Evolutionary conservation across 2,888 invertebrate species (phyloP), one percentile per base, ranked within the genome.

Genomic region (Hirudinaria manillensis): DNA sequence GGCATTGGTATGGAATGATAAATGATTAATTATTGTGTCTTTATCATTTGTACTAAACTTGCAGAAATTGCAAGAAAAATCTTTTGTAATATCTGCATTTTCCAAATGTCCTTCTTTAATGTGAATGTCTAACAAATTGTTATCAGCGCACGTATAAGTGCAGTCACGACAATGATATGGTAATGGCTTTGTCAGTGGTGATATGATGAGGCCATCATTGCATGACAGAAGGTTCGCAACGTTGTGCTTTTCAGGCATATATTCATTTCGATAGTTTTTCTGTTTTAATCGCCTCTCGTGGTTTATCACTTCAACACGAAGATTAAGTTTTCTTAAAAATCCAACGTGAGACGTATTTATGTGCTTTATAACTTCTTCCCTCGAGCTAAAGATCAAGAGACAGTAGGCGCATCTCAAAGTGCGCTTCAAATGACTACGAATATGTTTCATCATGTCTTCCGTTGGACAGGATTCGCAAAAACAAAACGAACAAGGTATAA

Each of bases 351-450:
- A 24, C 3, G 38, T 38, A 7, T 32, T n/a, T 3, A 77, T 65
- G 70, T 77, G 77, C 3, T 24, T 32, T 24, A 77, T 72, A 7
- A 77, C 45, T 10, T 45, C 76, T 51, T 73, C 76, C 51, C 76
- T 76, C 27, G 27, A 65, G 21, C 66, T 45, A 76, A 73, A 77
- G 21, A 71, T 38, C 53, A 68, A 45, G 29, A 38, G 36, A 51
- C 77, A 77, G 34, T 77, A 77, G 2, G 76, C 51, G 29, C 77
- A 77, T 32, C 76, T 76, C 53, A 65, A 68, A 2, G 72, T 70
- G 51, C 74, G 73, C 24, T 56, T 74, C 34, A 77, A 45, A 51
- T 77, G 77, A 56, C 67, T 71, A 34, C 76, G 73, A 0, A 77
- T 55, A 74, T 77, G 77, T 13, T 32, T 32, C 21, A 71, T 55